Evolutionary conservation across 2,113 vertebrate genomes (phyloP), one percentile per base, ranked within the genome.

Genomic region (Physeter macrocephalus): DNA sequence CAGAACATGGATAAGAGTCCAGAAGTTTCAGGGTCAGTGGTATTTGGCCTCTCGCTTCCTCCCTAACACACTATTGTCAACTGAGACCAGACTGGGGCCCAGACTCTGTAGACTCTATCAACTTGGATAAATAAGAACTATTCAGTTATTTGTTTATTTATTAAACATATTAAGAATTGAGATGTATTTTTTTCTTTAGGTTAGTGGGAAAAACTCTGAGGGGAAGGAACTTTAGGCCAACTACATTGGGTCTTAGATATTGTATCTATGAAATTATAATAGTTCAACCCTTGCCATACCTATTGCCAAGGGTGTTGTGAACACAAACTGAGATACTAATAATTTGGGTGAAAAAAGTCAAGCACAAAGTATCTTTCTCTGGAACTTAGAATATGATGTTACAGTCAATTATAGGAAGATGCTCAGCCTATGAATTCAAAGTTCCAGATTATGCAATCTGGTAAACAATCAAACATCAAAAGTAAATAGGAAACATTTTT

Each of bases 401-500:
- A 62, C 80, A 92, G 20, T 80, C 34, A 71, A 12, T 46, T 74
- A 31, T 92, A 82, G 87, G 66, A 74, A 69, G 27, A 61, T 39
- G 57, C 62, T 83, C 64, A 83, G 39, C 29, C 31, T 80, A 11
- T 75, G 90, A 95, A 75, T 75, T 75, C 2, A 29, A 67, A 62
- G 23, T 83, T 27, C 41, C 17, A 69, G 43, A 77, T 69, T 57
- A 67, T 81, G 61, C 62, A 67, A 36, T 84, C 57, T 82, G 6
- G 41, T 80, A 88, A 98, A 95, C 36, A 94, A 97, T 94, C 41
- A 67, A 93, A 97, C 46, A 84, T 81, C 82, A 75, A 97, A 91
- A 95, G 87, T 96, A 97, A 97, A 92, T 95, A 46, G 54, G 83
- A 57, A 88, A 97, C 62, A 93, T 89, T 97, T 95, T 97, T 80